Evolutionary conservation across 2,888 invertebrate species (phyloP), one percentile per base, ranked within the genome.

Genomic region (Dasysyrphus albostriatus): DNA sequence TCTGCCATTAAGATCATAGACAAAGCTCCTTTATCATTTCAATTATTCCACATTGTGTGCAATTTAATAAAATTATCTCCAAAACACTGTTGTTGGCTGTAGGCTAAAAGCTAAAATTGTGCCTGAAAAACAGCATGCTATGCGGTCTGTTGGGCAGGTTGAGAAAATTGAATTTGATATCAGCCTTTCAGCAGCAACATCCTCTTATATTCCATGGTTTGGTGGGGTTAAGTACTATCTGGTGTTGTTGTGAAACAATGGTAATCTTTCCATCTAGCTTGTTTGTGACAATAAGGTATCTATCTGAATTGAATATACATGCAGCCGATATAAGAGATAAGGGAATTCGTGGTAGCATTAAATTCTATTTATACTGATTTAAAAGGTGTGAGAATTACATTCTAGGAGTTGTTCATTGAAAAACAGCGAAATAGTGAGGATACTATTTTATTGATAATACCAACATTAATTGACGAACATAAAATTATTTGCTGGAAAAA

Each of bases 41-140:
- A 65, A 65, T 79, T 79, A 73, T 65, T 56, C 47, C 56, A 65
- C 72, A 72, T 72, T 78, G 44, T 65, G 63, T 39, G 69, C 47
- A 73, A 79, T 72, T 65, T 79, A 56, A 72, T 73, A 34, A 79
- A 69, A 73, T 72, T 79, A 79, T 65, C 72, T 58, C 14, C 39
- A 19, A 32, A 39, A 24, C 24, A 24, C 24, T 24, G 24, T 24
- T 14, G 39, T 24, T 39, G 34, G 34, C 61, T 63, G 44, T 29
- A 63, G 72, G 72, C 37, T 10, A 54, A 39, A 51, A 61, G 61
- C 70, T 24, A 44, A 63, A 32, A 63, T 63, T 78, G 16, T 39
- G 10, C 19, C 39, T n/a, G n/a, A 69, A 69, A 19, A 67, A 49
- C 69, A 39, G 10, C 51, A 69, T 19, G 14, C 16, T 10, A 14